phyloP scores from a whole-genome alignment of 2,113 vertebrate species.

The Ranitomeya imitator region DNA sequence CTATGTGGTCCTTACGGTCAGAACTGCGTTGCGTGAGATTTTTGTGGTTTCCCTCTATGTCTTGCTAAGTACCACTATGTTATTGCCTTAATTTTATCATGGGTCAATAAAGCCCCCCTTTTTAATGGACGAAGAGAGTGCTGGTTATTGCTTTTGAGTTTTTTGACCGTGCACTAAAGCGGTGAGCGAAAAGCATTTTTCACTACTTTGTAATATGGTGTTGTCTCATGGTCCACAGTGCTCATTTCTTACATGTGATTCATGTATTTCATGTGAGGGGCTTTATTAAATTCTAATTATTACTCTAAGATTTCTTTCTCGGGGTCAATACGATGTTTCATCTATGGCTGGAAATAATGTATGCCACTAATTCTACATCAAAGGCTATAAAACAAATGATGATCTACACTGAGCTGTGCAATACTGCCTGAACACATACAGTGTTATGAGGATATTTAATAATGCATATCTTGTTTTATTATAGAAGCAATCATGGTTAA shows the following conservation, averaged over 20 bases:
- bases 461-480: slow-evolving; percentile 16
- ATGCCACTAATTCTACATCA: neutral
- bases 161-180: no score
- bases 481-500: slow-evolving; percentile 81
- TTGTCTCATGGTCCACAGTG: neutral
- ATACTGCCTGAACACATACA: neutral
- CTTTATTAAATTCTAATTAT: neutral
- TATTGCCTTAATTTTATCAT: no score
- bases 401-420: neutral
- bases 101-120: no score
- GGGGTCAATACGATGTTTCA: neutral
- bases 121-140: no score
- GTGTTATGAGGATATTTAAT: neutral
- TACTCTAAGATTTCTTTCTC: neutral
- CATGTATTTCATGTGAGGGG: neutral
- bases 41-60: no score
- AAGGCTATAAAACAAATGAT: neutral
- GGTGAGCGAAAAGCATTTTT: no score
- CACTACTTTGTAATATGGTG: no score
- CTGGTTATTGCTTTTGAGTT: no score
- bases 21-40: no score
- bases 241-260: neutral
- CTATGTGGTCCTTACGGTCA: no score
- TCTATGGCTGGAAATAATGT: neutral
- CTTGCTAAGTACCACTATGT: no score